These are phyloP conservation scores for Drosophila bipectinata DNA, from an alignment of 1,140 invertebrate species.

Conservation along the genomic window DNA sequence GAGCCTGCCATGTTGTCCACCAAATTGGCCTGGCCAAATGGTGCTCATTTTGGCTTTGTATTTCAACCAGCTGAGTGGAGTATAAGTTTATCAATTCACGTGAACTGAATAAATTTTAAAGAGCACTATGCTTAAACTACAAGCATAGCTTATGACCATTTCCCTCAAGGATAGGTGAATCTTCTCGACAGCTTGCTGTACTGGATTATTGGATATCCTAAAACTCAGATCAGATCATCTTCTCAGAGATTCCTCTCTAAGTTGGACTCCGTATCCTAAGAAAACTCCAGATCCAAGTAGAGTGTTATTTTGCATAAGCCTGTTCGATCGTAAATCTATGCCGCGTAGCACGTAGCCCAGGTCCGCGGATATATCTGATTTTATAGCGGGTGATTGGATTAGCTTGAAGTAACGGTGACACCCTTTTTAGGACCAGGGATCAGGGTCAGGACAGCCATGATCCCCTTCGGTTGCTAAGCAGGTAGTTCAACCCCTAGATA, in stretches of 20 bases:
- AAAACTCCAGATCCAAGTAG: constrained; percentile 9
- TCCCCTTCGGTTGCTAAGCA: constrained; percentile 10
- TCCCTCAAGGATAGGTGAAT: neutral
- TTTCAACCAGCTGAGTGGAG: constrained; percentile 5
- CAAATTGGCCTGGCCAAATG: constrained; percentile 29
- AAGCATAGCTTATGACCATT: neutral
- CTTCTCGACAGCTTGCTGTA: neutral
- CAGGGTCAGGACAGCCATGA: constrained; percentile 11
- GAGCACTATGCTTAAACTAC: neutral
- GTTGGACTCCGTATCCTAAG: neutral
- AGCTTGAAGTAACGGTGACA: constrained; percentile 29
- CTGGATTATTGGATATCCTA: neutral
- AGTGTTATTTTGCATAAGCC: constrained; percentile 50
- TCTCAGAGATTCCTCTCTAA: neutral
- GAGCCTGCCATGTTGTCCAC: constrained; percentile 18
- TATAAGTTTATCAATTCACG: neutral
- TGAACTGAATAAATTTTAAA: neutral
- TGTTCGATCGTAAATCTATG: constrained; percentile 19
- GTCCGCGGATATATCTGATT: constrained; percentile 14
- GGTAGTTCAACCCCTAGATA: constrained; percentile 51
- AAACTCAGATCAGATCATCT: constrained; percentile 4
- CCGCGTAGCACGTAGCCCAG: constrained; percentile 15
- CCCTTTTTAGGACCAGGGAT: constrained; percentile 43
- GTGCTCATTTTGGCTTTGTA: constrained; percentile 1
- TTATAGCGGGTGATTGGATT: constrained; percentile 66